phyloP scores from a whole-genome alignment of 2,888 invertebrate species.

The Lithophane semibrunnea region DNA sequence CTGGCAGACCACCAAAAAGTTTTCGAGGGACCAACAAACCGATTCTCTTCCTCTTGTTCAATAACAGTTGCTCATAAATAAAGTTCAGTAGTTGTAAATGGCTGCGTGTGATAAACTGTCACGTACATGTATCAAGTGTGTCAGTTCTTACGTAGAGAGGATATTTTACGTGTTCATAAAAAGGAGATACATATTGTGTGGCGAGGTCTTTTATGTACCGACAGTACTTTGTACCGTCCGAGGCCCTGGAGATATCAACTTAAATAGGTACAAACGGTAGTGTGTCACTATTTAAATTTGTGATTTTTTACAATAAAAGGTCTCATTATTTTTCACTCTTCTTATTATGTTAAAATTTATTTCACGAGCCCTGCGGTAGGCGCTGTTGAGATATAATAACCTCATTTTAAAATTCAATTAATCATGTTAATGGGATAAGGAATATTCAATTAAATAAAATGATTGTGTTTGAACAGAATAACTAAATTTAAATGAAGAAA shows the following conservation, averaged over 20 bases:
- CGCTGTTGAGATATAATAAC: not conserved
- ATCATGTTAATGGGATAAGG: conserved; percentile 16
- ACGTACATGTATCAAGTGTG: conserved; percentile 68
- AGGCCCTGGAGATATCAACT: not conserved
- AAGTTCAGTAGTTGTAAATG: conserved; percentile 52
- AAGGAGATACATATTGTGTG: conserved; percentile 66
- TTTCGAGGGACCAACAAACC: conserved; percentile 1
- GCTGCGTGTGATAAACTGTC: conserved; percentile 27
- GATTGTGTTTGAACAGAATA: conserved; percentile 33
- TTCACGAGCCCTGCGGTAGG: too few species aligned
- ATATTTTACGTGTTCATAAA: conserved; percentile 78
- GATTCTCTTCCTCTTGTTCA: not conserved
- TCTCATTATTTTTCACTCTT: not conserved
- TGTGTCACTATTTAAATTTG: not conserved
- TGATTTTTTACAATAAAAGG: not conserved
- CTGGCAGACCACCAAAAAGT: not conserved
- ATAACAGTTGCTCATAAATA: conserved; percentile 3
- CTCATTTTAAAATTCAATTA: not conserved
- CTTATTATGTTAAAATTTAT: not conserved
- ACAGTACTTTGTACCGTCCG: not conserved
- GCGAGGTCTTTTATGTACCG: conserved; percentile 65
- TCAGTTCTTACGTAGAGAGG: conserved; percentile 58
- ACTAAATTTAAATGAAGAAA: conserved; percentile 55
- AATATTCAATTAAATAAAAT: conserved; percentile 7
- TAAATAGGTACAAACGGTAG: not conserved